A percentile compares a stretch with the other conserved stretches of the same genome.
These are phyloP conservation scores for Dryomyza anilis DNA, from an alignment of 2,888 invertebrate genomes.

Conservation along the genomic window DNA sequence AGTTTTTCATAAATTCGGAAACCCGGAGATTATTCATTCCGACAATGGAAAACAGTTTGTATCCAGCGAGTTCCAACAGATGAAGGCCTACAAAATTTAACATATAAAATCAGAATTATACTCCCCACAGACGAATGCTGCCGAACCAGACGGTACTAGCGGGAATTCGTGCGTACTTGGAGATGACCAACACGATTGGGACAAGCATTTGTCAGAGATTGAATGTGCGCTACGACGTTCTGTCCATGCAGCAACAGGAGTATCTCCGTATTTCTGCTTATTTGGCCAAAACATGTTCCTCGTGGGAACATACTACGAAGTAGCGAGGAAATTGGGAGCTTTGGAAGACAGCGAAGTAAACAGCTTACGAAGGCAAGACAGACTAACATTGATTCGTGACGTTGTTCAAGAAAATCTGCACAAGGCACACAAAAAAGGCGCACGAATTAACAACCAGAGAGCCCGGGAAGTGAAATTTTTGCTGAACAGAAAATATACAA, in stretches of 20 bases:
- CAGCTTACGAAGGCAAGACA: neutral
- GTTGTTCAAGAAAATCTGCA: neutral
- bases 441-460: too few species aligned
- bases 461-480: too few species aligned
- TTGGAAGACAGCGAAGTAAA: neutral
- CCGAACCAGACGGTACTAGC: too few species aligned
- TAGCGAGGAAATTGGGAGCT: neutral
- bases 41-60: too few species aligned
- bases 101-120: slow-evolving; percentile 39
- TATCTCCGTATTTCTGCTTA: too few species aligned
- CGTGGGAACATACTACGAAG: neutral
- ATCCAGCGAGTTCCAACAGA: slow-evolving; percentile 28
- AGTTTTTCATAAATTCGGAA: slow-evolving; percentile 7
- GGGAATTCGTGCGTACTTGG: slow-evolving; percentile 35
- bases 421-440: too few species aligned
- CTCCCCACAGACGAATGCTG: slow-evolving; percentile 49
- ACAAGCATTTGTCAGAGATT: slow-evolving; percentile 20
- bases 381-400: neutral
- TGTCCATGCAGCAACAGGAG: slow-evolving; percentile 19
- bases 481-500: too few species aligned
- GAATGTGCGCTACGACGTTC: slow-evolving; percentile 21
- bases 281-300: neutral
- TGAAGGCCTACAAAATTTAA: slow-evolving; percentile 27
- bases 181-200: slow-evolving; percentile 29
- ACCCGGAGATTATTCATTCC: neutral